Base-by-base conservation (phyloP, 1,140 invertebrate species). In the Schlechtendalia chinensis region DNA sequence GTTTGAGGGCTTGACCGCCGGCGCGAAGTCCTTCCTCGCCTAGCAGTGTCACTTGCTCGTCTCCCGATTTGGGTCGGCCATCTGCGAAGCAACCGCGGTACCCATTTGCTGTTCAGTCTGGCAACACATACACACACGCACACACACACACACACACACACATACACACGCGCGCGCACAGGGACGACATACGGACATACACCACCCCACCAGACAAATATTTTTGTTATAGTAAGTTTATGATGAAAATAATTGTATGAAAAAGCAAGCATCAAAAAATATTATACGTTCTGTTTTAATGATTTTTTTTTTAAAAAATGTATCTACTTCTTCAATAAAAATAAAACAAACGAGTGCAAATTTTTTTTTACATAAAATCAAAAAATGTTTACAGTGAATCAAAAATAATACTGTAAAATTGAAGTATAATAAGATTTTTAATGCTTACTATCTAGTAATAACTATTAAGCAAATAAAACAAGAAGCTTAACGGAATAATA, bases 21-120 rank as follows among this genome's bases (percentile, higher is more conserved):
- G 94, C 91, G 86, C 94, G 91, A 84, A 95, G 90, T 85, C 93
- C 94, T 88, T 98, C 96, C 88, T 97, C 96, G 85, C 95, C 95
- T 84, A 98, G 90, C 84, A 98, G 90, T 84, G 94, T 95, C 83
- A 96, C 93, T 88, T 94, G 94, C 87, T 98, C 96, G 88, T 98
- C 96, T 95, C 93, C 84, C 93, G 91, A 86, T 93, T 92, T 86
- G 93, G 92, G 87, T 94, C 93, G 87, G 93, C 93, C 93, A 95
- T 94, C 93, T 95, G 92, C 69, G 82, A 79, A 82, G 59, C 77
- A 65, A 83, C 86, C 84, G 82, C 71, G 75, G 80, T 54, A 87
- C 86, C 87, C 65, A 80, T 63, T 87, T 87, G 87, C 86, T 88
- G 86, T 86, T 89, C 89, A 89, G 89, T 88, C 89, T 90, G 89